These are phyloP conservation scores for Lanistes nyassanus DNA, from an alignment of 1,140 invertebrate species.

Conservation along the genomic window DNA sequence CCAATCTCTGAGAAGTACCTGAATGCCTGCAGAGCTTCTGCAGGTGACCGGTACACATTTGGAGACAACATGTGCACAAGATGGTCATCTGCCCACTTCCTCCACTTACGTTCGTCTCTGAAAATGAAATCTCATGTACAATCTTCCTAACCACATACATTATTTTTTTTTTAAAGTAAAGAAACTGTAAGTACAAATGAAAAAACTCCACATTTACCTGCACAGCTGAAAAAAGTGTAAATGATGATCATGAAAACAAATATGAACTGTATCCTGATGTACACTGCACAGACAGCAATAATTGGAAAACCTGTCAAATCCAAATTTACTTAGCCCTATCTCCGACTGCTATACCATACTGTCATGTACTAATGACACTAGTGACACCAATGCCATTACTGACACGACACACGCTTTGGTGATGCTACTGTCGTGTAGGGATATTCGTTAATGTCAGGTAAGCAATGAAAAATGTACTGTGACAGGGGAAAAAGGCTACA, in stretches of 20 bases:
- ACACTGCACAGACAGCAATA: too few relatives aligned
- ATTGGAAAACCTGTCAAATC: too few relatives aligned
- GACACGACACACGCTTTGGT: too few relatives aligned
- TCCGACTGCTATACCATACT: too few relatives aligned
- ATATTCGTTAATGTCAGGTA: too few relatives aligned
- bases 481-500: too few relatives aligned
- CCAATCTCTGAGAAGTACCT: slow-evolving; percentile 74
- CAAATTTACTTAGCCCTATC: too few relatives aligned
- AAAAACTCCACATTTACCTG: slow-evolving; percentile 9
- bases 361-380: too few relatives aligned
- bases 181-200: not conserved
- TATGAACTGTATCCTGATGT: too few relatives aligned
- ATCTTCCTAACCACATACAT: not conserved
- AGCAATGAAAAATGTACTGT: not conserved
- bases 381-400: too few relatives aligned
- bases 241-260: too few relatives aligned
- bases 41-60: slow-evolving; percentile 90
- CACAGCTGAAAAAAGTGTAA: not conserved
- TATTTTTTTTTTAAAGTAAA: not conserved
- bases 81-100: slow-evolving; percentile 91
- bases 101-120: slow-evolving; percentile 93
- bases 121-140: slow-evolving; percentile 8
- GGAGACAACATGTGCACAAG: slow-evolving; percentile 94
- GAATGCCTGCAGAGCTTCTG: slow-evolving; percentile 75
- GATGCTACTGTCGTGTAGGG: too few relatives aligned